A percentile compares a stretch with the other conserved stretches of the same genome.
Conservation (phyloP, 2,888 invertebrate species). For the Drosophila parthenogenetica region DNA sequence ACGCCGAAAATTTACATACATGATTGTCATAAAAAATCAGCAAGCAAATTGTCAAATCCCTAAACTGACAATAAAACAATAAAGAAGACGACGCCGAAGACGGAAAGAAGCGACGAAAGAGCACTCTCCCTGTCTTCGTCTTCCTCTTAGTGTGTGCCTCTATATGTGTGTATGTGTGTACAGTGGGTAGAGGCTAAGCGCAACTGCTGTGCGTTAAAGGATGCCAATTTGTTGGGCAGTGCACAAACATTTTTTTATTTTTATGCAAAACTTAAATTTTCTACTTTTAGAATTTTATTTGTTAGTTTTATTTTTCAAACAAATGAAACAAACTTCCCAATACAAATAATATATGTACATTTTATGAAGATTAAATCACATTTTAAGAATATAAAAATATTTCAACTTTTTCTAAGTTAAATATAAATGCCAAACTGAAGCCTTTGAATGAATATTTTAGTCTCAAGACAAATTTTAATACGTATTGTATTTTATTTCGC, state of each 20-base stretch:
- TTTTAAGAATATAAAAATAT: too few species aligned
- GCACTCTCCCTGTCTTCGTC: slow-evolving; percentile 15
- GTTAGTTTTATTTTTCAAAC: too few species aligned
- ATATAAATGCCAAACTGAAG: too few species aligned
- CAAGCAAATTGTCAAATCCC: slow-evolving; percentile 81
- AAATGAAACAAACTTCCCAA: too few species aligned
- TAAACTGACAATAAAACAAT: slow-evolving; percentile 82
- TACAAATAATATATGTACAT: too few species aligned
- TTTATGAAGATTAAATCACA: too few species aligned
- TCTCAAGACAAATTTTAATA: too few species aligned
- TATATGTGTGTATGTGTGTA: slow-evolving; percentile 23
- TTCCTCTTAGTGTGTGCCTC: neutral
- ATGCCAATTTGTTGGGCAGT: slow-evolving; percentile 13
- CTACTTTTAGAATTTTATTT: neutral
- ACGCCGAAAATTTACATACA: slow-evolving; percentile 77
- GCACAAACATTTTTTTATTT: neutral
- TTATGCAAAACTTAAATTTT: neutral
- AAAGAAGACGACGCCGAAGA: slow-evolving; percentile 70
- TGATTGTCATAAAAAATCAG: slow-evolving; percentile 81
- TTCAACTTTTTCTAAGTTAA: too few species aligned
- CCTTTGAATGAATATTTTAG: too few species aligned
- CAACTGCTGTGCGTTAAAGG: slow-evolving; percentile 21
- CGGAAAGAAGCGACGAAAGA: slow-evolving; percentile 24
- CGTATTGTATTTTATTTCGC: too few species aligned
- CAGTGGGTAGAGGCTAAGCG: slow-evolving; percentile 28